Conservation (phyloP, 2,888 invertebrate genomes). For the Diplazon laetatorius region DNA sequence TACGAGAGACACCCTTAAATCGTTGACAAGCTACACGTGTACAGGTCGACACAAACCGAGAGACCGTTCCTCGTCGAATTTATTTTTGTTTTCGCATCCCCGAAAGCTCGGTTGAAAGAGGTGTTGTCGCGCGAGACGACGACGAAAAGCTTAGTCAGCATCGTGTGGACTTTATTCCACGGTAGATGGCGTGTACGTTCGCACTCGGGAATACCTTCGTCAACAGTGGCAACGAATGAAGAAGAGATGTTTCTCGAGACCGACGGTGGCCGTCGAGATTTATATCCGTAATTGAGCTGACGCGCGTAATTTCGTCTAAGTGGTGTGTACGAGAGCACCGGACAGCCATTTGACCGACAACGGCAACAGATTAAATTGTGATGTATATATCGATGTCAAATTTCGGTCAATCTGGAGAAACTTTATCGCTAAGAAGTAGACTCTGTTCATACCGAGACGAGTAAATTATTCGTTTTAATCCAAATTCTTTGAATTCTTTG, state of each 20-base stretch:
- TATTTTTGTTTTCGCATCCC: conserved; percentile 11
- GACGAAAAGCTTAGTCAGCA: conserved; percentile 11
- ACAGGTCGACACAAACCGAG: background rate
- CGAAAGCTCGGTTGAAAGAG: background rate
- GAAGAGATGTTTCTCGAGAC: too few relatives aligned
- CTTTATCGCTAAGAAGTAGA: too few relatives aligned
- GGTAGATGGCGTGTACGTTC: background rate
- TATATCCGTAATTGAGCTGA: conserved; percentile 17
- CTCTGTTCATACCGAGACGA: too few relatives aligned
- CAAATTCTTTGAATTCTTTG: too few relatives aligned
- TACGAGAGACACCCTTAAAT: conserved; percentile 17
- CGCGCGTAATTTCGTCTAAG: background rate
- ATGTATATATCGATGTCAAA: background rate
- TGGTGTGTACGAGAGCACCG: background rate
- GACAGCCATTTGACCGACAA: too few relatives aligned
- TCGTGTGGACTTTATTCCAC: background rate
- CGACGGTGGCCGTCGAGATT: conserved; percentile 2
- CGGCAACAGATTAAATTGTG: background rate
- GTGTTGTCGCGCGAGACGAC: background rate
- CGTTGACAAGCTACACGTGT: background rate
- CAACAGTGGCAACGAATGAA: conserved; percentile 11
- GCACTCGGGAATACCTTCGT: background rate
- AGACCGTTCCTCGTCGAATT: conserved; percentile 14
- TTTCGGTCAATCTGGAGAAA: too few relatives aligned
- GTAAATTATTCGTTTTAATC: too few relatives aligned